Percentiles rank a stretch among this genome's conserved stretches.
Evolutionary conservation across 1,140 invertebrate genomes (phyloP).

Genomic region (Monochamus saltuarius): DNA sequence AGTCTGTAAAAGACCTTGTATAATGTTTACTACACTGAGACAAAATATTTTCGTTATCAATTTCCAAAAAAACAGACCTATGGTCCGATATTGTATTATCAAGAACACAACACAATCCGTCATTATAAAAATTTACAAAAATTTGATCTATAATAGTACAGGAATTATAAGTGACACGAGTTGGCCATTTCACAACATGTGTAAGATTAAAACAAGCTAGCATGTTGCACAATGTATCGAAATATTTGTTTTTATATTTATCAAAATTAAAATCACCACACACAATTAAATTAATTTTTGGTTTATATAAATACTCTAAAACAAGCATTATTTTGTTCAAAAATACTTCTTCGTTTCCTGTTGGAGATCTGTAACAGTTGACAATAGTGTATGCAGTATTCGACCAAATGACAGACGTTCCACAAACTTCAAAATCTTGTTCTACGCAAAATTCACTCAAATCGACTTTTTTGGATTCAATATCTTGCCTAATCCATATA

Average conservation of each 20-base stretch:
- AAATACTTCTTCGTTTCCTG: neutral
- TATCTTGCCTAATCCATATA: too few species aligned
- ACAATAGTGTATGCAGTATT: neutral
- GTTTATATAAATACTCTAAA: slow-evolving; percentile 6
- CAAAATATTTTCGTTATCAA: neutral
- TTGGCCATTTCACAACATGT: slow-evolving; percentile 1
- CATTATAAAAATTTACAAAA: slow-evolving; percentile 4
- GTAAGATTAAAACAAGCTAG: neutral
- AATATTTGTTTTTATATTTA: slow-evolving; percentile 4
- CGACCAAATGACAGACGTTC: too few species aligned
- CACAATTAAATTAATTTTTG: slow-evolving; percentile 3
- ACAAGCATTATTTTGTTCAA: neutral
- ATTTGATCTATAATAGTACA: slow-evolving; percentile 9
- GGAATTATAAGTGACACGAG: neutral
- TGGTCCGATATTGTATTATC: slow-evolving; percentile 7
- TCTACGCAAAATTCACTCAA: too few species aligned
- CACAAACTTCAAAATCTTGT: too few species aligned
- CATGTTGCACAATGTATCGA: neutral
- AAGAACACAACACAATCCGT: neutral
- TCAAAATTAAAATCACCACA: neutral
- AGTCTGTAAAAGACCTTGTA: neutral
- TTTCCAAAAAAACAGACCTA: slow-evolving; percentile 2
- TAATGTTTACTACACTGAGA: neutral
- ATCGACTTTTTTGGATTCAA: too few species aligned
- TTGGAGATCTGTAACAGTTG: neutral